Conservation (phyloP, 2,888 invertebrate species). For the Boloria euphrosyne region DNA sequence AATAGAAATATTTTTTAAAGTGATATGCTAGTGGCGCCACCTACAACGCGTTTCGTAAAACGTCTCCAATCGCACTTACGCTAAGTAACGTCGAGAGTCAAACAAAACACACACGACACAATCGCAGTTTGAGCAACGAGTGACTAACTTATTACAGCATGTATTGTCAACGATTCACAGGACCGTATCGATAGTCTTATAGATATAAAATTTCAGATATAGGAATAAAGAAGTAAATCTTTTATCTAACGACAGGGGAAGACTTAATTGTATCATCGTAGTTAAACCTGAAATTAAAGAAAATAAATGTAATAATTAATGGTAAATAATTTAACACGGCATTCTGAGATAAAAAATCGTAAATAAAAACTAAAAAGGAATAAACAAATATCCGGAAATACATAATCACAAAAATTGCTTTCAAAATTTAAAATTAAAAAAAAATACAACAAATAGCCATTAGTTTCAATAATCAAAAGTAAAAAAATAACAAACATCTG, state of each 20-base stretch:
- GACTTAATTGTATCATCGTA: conserved; percentile 78
- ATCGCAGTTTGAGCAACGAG: conserved; percentile 72
- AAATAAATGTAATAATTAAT: conserved; percentile 2
- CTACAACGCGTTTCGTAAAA: too few species aligned
- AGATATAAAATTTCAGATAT: conserved; percentile 72
- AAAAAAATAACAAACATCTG: too few species aligned
- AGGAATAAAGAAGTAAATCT: conserved; percentile 77
- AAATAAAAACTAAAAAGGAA: too few species aligned
- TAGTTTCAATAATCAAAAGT: too few species aligned
- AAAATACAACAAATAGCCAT: too few species aligned
- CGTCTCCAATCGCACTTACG: conserved; percentile 25
- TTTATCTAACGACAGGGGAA: conserved; percentile 77
- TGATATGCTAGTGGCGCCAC: too few species aligned
- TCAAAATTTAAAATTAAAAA: too few species aligned
- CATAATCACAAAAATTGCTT: too few species aligned
- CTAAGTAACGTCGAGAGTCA: conserved; percentile 43
- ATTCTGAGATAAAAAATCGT: too few species aligned
- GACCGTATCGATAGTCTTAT: conserved; percentile 52
- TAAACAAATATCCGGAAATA: too few species aligned
- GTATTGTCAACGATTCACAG: conserved; percentile 80
- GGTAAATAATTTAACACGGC: too few species aligned
- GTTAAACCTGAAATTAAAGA: conserved; percentile 64
- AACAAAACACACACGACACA: conserved; percentile 51
- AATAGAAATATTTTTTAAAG: too few species aligned
- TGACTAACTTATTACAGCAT: conserved; percentile 68